Percentiles rank a stretch among this genome's conserved stretches.
Evolutionary conservation across 1,140 invertebrate species (phyloP).

Genomic region (Tetragonula clypearis): DNA sequence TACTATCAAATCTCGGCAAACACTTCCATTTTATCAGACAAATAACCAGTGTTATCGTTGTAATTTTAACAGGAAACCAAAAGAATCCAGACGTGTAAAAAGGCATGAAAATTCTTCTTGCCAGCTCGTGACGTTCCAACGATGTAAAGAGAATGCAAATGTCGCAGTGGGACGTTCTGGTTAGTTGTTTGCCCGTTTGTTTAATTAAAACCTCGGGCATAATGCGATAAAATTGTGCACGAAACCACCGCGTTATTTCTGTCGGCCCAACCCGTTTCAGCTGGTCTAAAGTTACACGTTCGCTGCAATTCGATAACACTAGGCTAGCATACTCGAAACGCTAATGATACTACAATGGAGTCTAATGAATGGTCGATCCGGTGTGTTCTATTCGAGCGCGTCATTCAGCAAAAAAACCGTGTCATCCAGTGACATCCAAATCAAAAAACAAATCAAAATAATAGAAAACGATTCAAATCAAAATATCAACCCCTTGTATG

Average conservation of each 20-base stretch:
- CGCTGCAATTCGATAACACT: neutral
- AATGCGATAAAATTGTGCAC: neutral
- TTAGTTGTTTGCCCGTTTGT: neutral
- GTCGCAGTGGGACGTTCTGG: neutral
- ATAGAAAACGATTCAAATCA: neutral
- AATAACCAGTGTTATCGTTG: too few species aligned
- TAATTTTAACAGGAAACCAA: neutral
- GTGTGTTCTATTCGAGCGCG: neutral
- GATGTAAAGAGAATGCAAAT: neutral
- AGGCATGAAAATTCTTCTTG: neutral
- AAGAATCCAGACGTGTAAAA: neutral
- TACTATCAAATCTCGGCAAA: too few species aligned
- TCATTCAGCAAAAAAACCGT: neutral
- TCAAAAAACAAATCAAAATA: neutral
- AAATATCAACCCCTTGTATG: neutral
- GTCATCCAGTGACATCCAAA: neutral
- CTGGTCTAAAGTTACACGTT: neutral
- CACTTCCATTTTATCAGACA: too few species aligned
- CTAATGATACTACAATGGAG: neutral
- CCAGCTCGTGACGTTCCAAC: too few species aligned
- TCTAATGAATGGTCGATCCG: neutral
- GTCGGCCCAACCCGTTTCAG: neutral
- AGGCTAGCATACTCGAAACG: neutral
- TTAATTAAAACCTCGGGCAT: neutral
- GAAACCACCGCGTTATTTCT: neutral